Conservation (phyloP, 2,888 invertebrate species). For the Dendrolimus houi region DNA sequence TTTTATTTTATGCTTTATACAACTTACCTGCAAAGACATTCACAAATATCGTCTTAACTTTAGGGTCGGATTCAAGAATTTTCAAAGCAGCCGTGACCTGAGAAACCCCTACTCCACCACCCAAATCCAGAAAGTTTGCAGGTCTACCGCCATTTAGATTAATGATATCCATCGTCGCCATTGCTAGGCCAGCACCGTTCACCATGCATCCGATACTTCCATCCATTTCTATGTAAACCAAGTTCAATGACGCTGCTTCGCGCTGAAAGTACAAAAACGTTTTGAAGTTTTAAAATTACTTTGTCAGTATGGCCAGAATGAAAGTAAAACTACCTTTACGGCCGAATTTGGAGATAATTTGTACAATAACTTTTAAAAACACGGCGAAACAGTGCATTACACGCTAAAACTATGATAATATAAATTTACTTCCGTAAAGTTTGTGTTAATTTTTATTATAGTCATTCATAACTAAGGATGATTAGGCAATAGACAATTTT, state of each 20-base stretch:
- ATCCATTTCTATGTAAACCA: constrained; percentile 98
- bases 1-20: neutral
- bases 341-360: too few relatives aligned
- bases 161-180: constrained; percentile 99
- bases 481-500: too few relatives aligned
- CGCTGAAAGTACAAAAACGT: constrained; percentile 52
- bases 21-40: constrained; percentile 93
- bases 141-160: constrained; percentile 96
- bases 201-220: constrained; percentile 98
- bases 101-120: constrained; percentile 95
- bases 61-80: constrained; percentile 90
- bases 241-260: constrained; percentile 91
- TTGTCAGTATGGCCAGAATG: too few relatives aligned
- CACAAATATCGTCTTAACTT: constrained; percentile 95
- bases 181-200: constrained; percentile 99
- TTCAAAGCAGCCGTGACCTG: constrained; percentile 96
- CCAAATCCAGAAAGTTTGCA: constrained; percentile 98
- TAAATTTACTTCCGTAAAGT: too few relatives aligned
- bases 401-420: too few relatives aligned
- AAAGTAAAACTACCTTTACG: too few relatives aligned
- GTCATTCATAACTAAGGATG: too few relatives aligned
- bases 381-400: too few relatives aligned
- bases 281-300: too few relatives aligned
- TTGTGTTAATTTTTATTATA: too few relatives aligned
- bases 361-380: too few relatives aligned